Evolutionary conservation across 2,113 vertebrate genomes (phyloP).

Genomic region (Pachycephala philippinensis): DNA sequence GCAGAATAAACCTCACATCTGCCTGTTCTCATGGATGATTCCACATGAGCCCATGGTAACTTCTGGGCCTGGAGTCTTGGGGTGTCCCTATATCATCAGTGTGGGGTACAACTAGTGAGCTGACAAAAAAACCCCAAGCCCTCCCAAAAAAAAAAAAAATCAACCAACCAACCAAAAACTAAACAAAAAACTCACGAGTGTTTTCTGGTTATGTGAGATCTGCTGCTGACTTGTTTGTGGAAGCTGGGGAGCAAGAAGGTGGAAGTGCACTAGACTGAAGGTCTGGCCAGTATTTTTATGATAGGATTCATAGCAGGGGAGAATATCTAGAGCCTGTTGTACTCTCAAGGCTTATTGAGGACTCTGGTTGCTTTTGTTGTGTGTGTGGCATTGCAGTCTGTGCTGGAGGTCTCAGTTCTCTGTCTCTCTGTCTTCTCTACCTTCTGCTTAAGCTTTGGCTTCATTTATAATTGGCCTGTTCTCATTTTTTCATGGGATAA

Average conservation of each 20-base stretch:
- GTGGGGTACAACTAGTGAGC: not conserved
- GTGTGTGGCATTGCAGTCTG: not conserved
- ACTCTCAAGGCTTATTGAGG: not conserved
- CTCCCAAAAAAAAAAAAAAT: not conserved
- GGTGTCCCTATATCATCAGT: not conserved
- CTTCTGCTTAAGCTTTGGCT: not conserved
- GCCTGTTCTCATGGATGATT: not conserved
- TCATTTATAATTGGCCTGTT: not conserved
- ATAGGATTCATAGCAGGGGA: not conserved
- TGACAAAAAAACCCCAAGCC: not conserved
- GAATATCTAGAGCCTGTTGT: not conserved
- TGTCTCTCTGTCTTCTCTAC: not conserved
- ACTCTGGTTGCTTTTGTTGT: not conserved
- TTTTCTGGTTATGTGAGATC: not conserved
- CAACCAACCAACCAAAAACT: rapidly evolving
- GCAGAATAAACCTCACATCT: not conserved
- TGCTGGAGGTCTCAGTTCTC: not conserved
- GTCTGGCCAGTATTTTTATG: not conserved
- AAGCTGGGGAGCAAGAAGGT: not conserved
- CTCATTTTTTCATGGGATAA: not conserved
- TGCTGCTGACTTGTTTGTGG: not conserved
- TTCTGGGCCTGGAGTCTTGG: not conserved
- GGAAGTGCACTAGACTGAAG: not conserved
- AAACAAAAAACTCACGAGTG: rapidly evolving
- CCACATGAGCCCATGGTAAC: not conserved